Evolutionary conservation across 2,113 vertebrate species (phyloP).

Genomic region (human): DNA sequence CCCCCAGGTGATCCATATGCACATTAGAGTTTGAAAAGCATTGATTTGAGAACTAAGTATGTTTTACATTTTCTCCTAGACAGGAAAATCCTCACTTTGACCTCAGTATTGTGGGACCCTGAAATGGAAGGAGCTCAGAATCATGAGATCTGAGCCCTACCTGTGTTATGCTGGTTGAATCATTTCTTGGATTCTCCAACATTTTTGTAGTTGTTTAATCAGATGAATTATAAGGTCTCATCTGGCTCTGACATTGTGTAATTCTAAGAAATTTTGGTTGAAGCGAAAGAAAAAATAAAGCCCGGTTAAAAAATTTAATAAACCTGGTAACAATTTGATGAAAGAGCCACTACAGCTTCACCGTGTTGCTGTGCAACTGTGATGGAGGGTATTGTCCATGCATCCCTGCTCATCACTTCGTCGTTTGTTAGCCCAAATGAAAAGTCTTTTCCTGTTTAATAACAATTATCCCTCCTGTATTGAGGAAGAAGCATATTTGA

Average conservation of each 20-base stretch:
- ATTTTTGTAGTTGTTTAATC: not conserved
- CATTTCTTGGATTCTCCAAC: not conserved
- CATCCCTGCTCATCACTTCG: not conserved
- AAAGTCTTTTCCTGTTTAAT: constrained; percentile 68
- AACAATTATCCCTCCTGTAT: constrained; percentile 34
- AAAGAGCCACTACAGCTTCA: not conserved
- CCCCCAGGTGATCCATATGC: not conserved
- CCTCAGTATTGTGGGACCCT: not conserved
- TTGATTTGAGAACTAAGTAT: not conserved
- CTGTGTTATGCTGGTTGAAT: not conserved
- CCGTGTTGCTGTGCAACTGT: not conserved
- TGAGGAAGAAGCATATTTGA: constrained; percentile 32
- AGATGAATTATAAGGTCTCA: not conserved
- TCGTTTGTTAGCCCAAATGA: not conserved
- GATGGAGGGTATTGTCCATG: not conserved
- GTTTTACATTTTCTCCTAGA: constrained; percentile 6
- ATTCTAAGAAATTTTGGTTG: constrained; percentile 12
- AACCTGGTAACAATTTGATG: not conserved
- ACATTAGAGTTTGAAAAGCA: not conserved
- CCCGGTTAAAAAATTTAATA: constrained; percentile 19
- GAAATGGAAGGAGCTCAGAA: not conserved
- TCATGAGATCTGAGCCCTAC: not conserved
- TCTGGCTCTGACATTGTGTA: constrained; percentile 4
- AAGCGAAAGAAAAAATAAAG: not conserved
- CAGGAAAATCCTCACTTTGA: not conserved